Evolutionary conservation across 1,140 invertebrate genomes (phyloP), one percentile per base, ranked within the genome.

Genomic region (Leguminivora glycinivorella): DNA sequence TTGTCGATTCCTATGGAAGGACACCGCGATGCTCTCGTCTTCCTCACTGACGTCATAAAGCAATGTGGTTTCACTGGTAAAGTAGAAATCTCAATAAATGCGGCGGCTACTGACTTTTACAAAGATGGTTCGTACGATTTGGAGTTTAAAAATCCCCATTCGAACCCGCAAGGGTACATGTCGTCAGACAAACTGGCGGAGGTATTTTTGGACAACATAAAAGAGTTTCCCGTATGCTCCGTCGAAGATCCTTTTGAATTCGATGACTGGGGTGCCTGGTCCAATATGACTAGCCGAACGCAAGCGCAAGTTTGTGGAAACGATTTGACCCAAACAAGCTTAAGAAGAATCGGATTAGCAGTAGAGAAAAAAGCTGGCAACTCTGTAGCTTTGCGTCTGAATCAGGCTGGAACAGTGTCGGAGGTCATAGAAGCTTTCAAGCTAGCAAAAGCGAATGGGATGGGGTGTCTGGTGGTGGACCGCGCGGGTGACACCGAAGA

Each of bases 161-260:
- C 96, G 43, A 96, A 99, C 81, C 95, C 95, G 22, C 92, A 92
- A 67, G 94, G 95, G 47, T 96, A 96, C 90, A 89, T 98, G 56
- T 93, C 94, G 14, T 95, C 96, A 7, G 95, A 97, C 60, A 94
- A 97, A 82, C 91, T 99, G 60, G 94, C 94, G 43, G 95, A 97
- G 52, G 78, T 99, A 52, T 99, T 99, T 88, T 93, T 96, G 75
- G 95, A 95, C 56, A 98, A 98, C 89, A 95, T 98, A 70, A 96
- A 96, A 77, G 96, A 98, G 63, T 99, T 97, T 91, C 97, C 98
- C 0, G 96, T 99, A 70, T 95, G 97, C 14, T 98, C 98, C 1
- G 98, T 99, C 88, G 98, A 99, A 90, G 98, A 99, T 95, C 97
- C 96, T 10, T 99, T 98, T 88, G 97, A 98, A 79, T 96, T 98